A percentile compares a stretch with the other conserved stretches of the same genome.
Conservation (phyloP, 2,888 invertebrate genomes). For the Petrolisthes manimaculis region DNA sequence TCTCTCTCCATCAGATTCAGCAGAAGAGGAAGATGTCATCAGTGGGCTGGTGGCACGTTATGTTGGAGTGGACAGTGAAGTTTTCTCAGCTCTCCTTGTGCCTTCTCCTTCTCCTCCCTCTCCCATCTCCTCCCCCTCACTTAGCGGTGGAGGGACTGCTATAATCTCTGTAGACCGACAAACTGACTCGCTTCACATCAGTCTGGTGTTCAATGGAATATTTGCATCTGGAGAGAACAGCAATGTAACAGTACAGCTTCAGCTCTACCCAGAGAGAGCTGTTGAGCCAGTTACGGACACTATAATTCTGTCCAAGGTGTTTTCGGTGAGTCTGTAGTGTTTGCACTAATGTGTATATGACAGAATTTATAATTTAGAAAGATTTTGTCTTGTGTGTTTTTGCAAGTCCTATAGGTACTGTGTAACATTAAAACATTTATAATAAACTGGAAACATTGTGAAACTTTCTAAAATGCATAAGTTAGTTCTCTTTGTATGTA, state of each 20-base stretch:
- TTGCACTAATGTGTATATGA: background rate
- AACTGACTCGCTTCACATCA: slow-evolving; percentile 66
- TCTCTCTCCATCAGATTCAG: slow-evolving; percentile 81
- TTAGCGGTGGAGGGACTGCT: slow-evolving; percentile 80
- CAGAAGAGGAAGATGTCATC: slow-evolving; percentile 68
- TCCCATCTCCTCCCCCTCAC: slow-evolving; percentile 43
- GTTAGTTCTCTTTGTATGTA: no score
- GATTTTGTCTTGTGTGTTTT: background rate
- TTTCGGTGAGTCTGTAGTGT: slow-evolving; percentile 48
- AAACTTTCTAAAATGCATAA: no score
- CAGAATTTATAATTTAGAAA: background rate
- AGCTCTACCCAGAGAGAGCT: slow-evolving; percentile 42
- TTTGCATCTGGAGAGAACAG: slow-evolving; percentile 65
- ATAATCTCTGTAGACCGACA: slow-evolving; percentile 78
- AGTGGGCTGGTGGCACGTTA: slow-evolving; percentile 69
- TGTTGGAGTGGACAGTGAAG: slow-evolving; percentile 78
- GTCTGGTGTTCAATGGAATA: slow-evolving; percentile 67
- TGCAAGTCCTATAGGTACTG: background rate
- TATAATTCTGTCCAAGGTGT: slow-evolving; percentile 57
- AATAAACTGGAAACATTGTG: no score
- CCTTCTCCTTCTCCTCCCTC: slow-evolving; percentile 22
- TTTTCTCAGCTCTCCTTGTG: slow-evolving; percentile 81
- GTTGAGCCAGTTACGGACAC: slow-evolving; percentile 52
- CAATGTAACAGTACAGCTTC: slow-evolving; percentile 54
- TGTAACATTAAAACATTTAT: no score